Evolutionary conservation across 2,113 vertebrate species (phyloP).

Genomic region (Psittacula cyanocephala): DNA sequence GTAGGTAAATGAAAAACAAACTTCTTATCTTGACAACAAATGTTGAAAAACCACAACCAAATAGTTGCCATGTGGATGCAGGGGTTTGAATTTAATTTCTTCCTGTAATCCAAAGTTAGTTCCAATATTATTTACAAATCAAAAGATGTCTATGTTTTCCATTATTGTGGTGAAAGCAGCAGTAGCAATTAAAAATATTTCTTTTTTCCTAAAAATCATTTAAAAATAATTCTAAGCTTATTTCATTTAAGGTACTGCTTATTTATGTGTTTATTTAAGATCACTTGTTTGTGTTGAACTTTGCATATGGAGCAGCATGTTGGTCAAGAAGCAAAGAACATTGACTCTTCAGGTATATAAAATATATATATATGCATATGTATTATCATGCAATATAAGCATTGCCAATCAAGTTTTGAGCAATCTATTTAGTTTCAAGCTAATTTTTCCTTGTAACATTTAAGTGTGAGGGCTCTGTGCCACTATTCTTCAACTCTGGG

Average conservation of each 20-base stretch:
- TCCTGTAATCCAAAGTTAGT: neutral
- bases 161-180: neutral
- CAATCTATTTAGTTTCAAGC: neutral
- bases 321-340: neutral
- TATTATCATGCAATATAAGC: neutral
- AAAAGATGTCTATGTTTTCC: neutral
- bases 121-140: neutral
- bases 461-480: neutral
- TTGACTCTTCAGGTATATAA: neutral
- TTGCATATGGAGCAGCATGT: neutral
- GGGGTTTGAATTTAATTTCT: neutral
- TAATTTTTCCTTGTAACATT: neutral
- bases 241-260: neutral
- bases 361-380: neutral
- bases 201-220: neutral
- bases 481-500: neutral
- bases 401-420: neutral
- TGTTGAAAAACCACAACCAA: neutral
- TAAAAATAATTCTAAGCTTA: fast-evolving
- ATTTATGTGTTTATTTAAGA: neutral
- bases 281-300: neutral
- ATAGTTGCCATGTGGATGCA: neutral
- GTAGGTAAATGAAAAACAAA: neutral
- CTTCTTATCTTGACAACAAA: neutral
- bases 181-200: neutral